phyloP scores from a whole-genome alignment of 2,113 vertebrate genomes.

The Colius striatus region DNA sequence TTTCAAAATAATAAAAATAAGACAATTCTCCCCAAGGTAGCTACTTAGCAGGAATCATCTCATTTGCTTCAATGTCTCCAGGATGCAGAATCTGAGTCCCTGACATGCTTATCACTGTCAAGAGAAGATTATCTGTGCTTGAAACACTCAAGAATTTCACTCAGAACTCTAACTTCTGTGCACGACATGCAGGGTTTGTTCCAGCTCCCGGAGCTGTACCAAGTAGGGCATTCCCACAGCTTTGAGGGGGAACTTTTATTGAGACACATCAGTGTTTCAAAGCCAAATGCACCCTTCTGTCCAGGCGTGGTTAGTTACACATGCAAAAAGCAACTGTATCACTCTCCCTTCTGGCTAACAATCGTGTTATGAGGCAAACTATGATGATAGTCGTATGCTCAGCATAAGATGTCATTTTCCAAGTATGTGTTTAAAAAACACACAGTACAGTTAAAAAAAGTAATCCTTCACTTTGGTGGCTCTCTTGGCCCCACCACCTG shows the following conservation, averaged over 20 bases:
- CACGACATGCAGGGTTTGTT: neutral
- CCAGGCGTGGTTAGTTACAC: conserved; percentile 41
- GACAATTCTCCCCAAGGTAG: neutral
- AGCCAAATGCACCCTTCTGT: conserved; percentile 29
- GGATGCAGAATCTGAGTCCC: neutral
- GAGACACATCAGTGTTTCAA: neutral
- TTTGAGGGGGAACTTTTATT: neutral
- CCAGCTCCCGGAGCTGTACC: neutral
- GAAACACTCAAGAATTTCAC: neutral
- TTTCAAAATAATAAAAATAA: conserved; percentile 34
- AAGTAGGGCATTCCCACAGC: neutral
- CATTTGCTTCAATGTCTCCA: conserved; percentile 10
- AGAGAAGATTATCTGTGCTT: neutral
- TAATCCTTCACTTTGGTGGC: neutral
- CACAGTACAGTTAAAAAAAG: neutral
- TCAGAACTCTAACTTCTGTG: neutral
- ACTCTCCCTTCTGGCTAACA: conserved; percentile 50
- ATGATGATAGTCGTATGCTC: conserved; percentile 38
- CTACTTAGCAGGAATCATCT: conserved; percentile 7
- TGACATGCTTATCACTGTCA: neutral
- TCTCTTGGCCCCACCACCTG: fast-evolving
- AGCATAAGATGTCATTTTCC: neutral
- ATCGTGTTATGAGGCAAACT: conserved; percentile 40
- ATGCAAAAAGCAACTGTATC: neutral
- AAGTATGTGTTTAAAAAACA: neutral